phyloP scores from a whole-genome alignment of 2,888 invertebrate genomes.

The Lithodes maja region DNA sequence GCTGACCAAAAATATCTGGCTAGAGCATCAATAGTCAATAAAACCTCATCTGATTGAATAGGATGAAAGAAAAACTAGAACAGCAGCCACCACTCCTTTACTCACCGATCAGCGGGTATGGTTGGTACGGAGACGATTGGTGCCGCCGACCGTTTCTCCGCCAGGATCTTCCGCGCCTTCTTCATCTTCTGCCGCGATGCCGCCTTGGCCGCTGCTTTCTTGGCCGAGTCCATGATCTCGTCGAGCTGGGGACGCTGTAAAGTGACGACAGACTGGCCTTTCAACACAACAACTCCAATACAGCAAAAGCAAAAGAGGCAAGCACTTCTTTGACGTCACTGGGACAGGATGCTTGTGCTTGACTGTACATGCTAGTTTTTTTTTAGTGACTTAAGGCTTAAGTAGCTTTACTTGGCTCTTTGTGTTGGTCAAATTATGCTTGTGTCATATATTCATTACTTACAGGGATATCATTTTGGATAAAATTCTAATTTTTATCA shows the following conservation, averaged over 20 bases:
- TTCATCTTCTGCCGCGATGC: slow-evolving; percentile 88
- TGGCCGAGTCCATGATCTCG: slow-evolving; percentile 71
- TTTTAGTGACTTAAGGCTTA: no score
- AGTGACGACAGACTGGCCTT: slow-evolving; percentile 68
- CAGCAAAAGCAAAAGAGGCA: slow-evolving; percentile 60
- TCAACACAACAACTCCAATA: slow-evolving; percentile 60
- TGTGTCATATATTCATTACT: neutral
- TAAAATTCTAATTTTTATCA: no score
- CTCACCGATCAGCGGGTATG: slow-evolving; percentile 83
- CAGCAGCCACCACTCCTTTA: neutral
- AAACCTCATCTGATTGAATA: no score
- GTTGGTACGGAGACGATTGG: slow-evolving; percentile 96
- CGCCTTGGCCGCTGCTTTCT: slow-evolving; percentile 75
- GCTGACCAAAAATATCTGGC: no score
- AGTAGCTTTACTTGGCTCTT: neutral
- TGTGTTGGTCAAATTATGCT: neutral
- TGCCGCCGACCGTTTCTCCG: slow-evolving; percentile 90
- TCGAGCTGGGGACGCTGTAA: slow-evolving; percentile 71
- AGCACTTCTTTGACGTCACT: slow-evolving; percentile 24
- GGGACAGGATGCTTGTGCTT: slow-evolving; percentile 42
- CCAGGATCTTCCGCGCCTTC: slow-evolving; percentile 89
- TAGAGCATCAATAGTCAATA: no score
- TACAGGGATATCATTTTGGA: no score
- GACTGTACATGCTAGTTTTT: slow-evolving; percentile 64
- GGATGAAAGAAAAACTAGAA: no score